Evolutionary conservation across 2,797 vertebrate genomes (phyloP), one percentile per base, ranked within the genome.

Genomic region (Danionella dracula): DNA sequence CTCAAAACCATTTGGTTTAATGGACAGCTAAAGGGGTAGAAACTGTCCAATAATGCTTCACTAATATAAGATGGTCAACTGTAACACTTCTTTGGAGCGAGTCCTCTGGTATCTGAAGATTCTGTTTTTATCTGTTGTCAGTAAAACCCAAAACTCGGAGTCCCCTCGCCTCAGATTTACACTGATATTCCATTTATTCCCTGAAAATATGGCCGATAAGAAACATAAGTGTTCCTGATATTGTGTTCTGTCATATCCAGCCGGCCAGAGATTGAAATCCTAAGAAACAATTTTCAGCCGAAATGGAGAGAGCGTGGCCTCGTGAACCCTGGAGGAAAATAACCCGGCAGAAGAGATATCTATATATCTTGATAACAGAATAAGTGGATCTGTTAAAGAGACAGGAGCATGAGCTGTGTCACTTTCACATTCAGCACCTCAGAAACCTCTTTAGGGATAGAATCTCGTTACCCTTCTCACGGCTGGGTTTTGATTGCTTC

Each of bases 141-240:
- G 23, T 6, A 3, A 3, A 27, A 27, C 6, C 23, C 23, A 27
- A 6, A 27, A 27, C 23, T 27, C 23, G 3, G 23, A 3, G 6
- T 27, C 23, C 23, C 6, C 23, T 27, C 23, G 84, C 91, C 92
- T 93, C 85, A 94, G 94, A 92, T 92, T 89, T 93, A 93, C 91
- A 94, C 93, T 93, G 93, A 99, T 94, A 91, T 96, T 96, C 96
- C 97, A 96, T 97, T 97, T 99, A 98, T 94, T 92, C 90, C 91
- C 88, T 88, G 89, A 96, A 97, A 97, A 95, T 91, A 92, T 90
- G 90, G 92, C 92, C 94, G 92, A 98, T 99, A 96, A 98, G 91
- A 98, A 94, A 90, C 93, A 96, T 99, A 96, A 99, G 93, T 94
- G 94, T 93, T 97, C 92, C 91, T 97, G 93, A 97, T 98, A 95